Conservation (phyloP, 1,140 invertebrate species). For the Drosophila varians region DNA sequence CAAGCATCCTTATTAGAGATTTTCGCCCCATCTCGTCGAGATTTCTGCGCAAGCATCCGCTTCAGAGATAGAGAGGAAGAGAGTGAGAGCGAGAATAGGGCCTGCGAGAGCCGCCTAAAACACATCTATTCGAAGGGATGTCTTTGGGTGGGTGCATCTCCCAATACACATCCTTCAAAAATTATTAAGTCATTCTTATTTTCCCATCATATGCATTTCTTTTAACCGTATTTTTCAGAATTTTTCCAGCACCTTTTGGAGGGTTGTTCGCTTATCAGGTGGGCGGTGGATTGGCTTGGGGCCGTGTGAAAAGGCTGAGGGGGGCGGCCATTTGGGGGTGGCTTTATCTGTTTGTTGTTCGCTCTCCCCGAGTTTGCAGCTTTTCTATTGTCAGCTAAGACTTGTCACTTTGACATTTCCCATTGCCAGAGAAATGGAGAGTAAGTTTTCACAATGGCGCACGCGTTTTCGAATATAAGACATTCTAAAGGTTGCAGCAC, state of each 20-base stretch:
- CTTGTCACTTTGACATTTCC: constrained; percentile 67
- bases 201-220: not conserved
- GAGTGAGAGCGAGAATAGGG: not conserved
- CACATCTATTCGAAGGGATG: constrained; percentile 1
- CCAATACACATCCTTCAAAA: not conserved
- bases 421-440: not conserved
- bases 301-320: not conserved
- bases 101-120: not conserved
- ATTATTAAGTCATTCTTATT: not conserved
- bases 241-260: constrained; percentile 1
- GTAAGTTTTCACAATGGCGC: not conserved
- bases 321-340: constrained; percentile 49
- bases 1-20: constrained; percentile 74
- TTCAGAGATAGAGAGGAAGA: constrained; percentile 8
- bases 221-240: too few species aligned
- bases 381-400: constrained; percentile 32
- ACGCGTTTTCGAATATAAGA: not conserved
- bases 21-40: constrained; percentile 71
- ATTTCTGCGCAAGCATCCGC: constrained; percentile 58
- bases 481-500: not conserved
- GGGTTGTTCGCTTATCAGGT: constrained; percentile 17
- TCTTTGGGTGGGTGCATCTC: constrained; percentile 18
- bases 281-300: not conserved
- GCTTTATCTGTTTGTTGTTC: constrained; percentile 57
- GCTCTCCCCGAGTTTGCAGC: constrained; percentile 41